Conservation (phyloP, 2,113 vertebrate genomes). For the Thinocorus orbignyianus region DNA sequence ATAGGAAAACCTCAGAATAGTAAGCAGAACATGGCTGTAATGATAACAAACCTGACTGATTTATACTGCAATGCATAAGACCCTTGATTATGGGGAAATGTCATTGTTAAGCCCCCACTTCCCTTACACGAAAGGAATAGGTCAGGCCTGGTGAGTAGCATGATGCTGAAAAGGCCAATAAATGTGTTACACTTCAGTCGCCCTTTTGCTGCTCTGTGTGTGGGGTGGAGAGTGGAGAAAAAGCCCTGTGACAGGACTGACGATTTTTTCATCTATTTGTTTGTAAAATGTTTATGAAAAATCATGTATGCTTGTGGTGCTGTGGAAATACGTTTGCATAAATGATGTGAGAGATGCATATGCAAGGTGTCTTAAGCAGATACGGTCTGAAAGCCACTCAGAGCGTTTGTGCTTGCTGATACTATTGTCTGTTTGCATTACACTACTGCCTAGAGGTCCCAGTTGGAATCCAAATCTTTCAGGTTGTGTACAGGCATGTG, state of each 20-base stretch:
- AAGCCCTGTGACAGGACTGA: not conserved
- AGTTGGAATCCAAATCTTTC: not conserved
- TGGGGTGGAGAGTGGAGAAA: not conserved
- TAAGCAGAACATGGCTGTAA: not conserved
- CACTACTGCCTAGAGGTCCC: not conserved
- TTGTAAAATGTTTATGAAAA: not conserved
- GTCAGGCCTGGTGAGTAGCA: not conserved
- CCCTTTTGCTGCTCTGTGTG: not conserved
- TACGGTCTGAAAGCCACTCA: accelerated
- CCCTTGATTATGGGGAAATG: not conserved
- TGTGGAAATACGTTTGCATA: not conserved
- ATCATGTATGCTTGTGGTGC: not conserved
- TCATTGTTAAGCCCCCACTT: not conserved
- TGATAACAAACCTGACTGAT: not conserved
- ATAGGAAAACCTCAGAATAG: not conserved
- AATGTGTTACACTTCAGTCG: not conserved
- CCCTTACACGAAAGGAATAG: not conserved
- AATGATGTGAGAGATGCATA: accelerated
- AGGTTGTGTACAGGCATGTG: not conserved
- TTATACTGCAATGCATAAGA: not conserved
- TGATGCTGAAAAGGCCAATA: not conserved
- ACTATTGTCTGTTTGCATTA: not conserved
- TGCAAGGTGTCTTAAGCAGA: not conserved
- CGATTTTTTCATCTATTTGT: not conserved
- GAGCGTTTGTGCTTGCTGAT: not conserved